Evolutionary conservation across 2,888 invertebrate species (phyloP).

Genomic region (Acanthoscelides obtectus): DNA sequence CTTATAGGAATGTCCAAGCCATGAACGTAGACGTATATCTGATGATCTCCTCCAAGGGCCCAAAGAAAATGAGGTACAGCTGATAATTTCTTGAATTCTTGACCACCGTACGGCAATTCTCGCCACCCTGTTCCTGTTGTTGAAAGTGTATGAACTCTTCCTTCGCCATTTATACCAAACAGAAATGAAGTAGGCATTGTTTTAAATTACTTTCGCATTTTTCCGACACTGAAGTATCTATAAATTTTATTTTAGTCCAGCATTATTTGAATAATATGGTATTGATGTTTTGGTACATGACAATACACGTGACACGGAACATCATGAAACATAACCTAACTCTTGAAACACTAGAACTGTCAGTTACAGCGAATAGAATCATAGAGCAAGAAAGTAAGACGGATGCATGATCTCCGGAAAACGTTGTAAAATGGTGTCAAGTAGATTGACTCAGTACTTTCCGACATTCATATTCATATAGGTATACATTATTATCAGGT

Average conservation of each 20-base stretch:
- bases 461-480: no score
- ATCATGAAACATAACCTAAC: neutral
- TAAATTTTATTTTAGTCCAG: neutral
- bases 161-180: constrained; percentile 83
- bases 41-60: constrained; percentile 91
- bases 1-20: constrained; percentile 86
- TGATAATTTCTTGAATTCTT: constrained; percentile 85
- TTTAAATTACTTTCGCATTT: neutral
- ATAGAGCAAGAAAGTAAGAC: no score
- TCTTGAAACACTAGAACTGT: no score
- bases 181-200: constrained; percentile 50
- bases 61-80: constrained; percentile 82
- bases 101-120: constrained; percentile 77
- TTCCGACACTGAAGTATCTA: neutral
- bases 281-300: neutral
- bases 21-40: constrained; percentile 88
- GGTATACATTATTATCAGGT: no score
- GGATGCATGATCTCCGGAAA: no score
- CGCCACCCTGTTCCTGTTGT: constrained; percentile 80
- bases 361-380: no score
- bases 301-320: neutral
- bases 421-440: no score
- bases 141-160: constrained; percentile 79
- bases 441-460: no score
- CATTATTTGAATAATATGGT: neutral